Evolutionary conservation across 2,797 vertebrate genomes (phyloP).

Genomic region (Mormyrus hasselquistii): DNA sequence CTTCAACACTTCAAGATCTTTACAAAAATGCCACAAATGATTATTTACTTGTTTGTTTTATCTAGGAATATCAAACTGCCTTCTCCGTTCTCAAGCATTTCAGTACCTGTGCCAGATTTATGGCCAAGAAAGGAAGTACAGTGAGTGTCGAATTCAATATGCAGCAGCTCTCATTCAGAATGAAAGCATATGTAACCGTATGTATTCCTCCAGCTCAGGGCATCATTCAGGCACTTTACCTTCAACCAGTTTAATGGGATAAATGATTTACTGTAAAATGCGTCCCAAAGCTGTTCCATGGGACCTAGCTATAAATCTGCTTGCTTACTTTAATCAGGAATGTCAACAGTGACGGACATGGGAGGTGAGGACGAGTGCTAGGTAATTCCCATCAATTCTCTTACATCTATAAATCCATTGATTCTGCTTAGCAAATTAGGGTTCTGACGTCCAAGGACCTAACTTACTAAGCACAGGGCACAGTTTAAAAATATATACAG

Average conservation of each 20-base stretch:
- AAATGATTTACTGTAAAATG: slow-evolving; percentile 53
- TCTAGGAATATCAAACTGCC: slow-evolving; percentile 24
- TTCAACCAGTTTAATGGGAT: slow-evolving; percentile 49
- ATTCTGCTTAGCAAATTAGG: neutral
- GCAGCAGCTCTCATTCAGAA: slow-evolving; percentile 31
- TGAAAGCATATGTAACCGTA: slow-evolving; percentile 48
- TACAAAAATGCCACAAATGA: slow-evolving; percentile 20
- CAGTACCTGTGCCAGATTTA: slow-evolving; percentile 38
- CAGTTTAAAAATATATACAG: neutral
- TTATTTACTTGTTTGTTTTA: slow-evolving; percentile 6
- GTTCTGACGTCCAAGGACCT: neutral
- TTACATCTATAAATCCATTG: neutral
- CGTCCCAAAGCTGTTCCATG: slow-evolving; percentile 48
- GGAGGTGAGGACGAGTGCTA: neutral
- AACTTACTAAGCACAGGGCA: neutral
- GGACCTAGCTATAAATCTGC: slow-evolving; percentile 47
- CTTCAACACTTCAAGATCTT: slow-evolving; percentile 24
- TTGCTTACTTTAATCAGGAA: slow-evolving; percentile 36
- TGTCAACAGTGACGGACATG: neutral
- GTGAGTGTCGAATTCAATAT: slow-evolving; percentile 43
- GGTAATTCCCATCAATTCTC: neutral
- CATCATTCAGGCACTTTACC: slow-evolving; percentile 49
- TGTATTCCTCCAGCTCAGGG: slow-evolving; percentile 36
- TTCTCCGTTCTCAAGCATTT: slow-evolving; percentile 14
- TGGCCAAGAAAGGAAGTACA: slow-evolving; percentile 37